phyloP scores from a whole-genome alignment of 2,797 vertebrate genomes.

The Pyrrhura leucotis region DNA sequence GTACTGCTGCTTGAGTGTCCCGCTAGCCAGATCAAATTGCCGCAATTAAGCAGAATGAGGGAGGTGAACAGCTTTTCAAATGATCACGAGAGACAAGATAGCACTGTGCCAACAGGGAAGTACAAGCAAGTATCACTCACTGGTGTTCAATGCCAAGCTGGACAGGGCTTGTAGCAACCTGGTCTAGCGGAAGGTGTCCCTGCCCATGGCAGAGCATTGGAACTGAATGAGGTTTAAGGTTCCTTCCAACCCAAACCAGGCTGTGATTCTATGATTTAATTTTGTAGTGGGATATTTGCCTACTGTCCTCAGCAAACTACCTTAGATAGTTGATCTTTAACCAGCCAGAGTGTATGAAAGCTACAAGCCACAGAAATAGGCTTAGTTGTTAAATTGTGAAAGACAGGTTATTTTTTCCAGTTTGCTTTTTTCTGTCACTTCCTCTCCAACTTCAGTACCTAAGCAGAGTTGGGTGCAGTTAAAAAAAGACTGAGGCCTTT shows the following conservation, averaged over 20 bases:
- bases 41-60: neutral
- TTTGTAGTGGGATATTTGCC: neutral
- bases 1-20: neutral
- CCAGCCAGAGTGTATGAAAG: neutral
- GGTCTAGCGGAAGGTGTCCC: neutral
- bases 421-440: neutral
- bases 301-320: neutral
- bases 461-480: neutral
- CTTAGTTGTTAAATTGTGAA: neutral
- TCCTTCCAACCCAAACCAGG: neutral
- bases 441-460: neutral
- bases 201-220: neutral
- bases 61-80: neutral
- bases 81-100: neutral
- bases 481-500: neutral
- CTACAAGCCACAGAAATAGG: neutral
- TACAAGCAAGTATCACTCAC: neutral
- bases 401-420: neutral
- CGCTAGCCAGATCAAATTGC: neutral
- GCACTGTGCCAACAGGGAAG: neutral
- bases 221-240: neutral
- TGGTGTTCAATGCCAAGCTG: neutral
- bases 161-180: neutral
- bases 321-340: constrained; percentile 5
- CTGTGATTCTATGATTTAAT: neutral